Percentiles rank a stretch among this genome's conserved stretches.
These are phyloP conservation scores for Melanostoma mellinum DNA, from an alignment of 2,888 invertebrate genomes.

Conservation along the genomic window DNA sequence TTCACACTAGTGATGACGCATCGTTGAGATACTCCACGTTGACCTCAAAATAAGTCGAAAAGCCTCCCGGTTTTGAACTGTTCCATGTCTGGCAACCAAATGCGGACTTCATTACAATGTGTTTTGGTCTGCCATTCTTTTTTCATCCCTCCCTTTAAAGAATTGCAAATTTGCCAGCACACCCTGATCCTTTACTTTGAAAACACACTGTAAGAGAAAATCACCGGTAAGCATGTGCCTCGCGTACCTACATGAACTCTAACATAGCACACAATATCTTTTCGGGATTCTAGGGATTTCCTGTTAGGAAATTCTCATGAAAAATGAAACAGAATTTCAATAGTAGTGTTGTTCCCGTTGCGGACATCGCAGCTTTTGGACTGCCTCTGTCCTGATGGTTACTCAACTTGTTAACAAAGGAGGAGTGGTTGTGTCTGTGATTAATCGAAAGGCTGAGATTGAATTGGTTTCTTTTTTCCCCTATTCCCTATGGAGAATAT, in stretches of 20 bases:
- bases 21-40: no score
- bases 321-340: conserved; percentile 44
- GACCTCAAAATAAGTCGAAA: no score
- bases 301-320: conserved; percentile 48
- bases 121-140: no score
- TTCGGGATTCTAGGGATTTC: conserved; percentile 42
- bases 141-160: no score
- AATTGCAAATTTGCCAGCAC: no score
- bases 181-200: not conserved
- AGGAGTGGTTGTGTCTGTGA: conserved; percentile 65
- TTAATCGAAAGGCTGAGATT: conserved; percentile 71
- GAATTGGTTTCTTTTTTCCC: conserved; percentile 50
- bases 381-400: not conserved
- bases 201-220: conserved; percentile 2
- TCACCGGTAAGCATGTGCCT: conserved; percentile 27
- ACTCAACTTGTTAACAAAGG: conserved; percentile 52
- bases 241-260: conserved; percentile 17
- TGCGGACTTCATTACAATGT: no score
- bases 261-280: conserved; percentile 48
- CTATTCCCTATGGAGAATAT: conserved; percentile 9
- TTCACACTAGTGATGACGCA: no score
- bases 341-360: conserved; percentile 11
- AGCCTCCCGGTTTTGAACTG: no score
- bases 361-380: conserved; percentile 43
- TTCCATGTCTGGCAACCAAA: no score